Evolutionary conservation across 2,113 vertebrate genomes (phyloP).

Genomic region (Chrysochloris asiatica): DNA sequence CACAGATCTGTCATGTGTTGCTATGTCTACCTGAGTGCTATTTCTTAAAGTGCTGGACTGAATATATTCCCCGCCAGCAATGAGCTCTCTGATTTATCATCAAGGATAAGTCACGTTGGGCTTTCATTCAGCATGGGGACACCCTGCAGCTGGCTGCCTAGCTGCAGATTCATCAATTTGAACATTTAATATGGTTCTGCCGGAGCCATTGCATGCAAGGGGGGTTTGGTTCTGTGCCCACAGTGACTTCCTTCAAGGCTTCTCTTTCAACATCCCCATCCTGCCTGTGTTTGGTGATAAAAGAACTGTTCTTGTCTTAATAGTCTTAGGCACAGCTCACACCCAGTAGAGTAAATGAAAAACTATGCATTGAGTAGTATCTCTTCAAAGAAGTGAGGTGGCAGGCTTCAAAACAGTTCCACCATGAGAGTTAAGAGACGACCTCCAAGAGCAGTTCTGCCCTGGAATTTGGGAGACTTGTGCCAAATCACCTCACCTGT

Average conservation of each 20-base stretch:
- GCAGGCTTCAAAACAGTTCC: fast-evolving
- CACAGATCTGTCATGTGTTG: background rate
- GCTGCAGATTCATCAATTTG: background rate
- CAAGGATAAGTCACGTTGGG: background rate
- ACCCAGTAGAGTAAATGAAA: background rate
- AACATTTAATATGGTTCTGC: constrained; percentile 44
- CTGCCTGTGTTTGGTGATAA: background rate
- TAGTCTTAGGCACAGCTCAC: background rate
- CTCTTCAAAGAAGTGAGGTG: background rate
- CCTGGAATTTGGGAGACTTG: background rate
- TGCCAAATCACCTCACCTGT: background rate
- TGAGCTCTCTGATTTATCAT: background rate
- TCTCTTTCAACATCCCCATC: background rate
- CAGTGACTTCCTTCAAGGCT: constrained; percentile 22
- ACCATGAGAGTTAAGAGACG: fast-evolving
- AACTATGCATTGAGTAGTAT: background rate
- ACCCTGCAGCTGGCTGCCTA: constrained; percentile 31
- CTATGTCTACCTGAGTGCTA: background rate
- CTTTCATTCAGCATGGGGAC: background rate
- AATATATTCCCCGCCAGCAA: background rate
- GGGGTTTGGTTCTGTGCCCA: background rate
- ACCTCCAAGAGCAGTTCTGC: background rate
- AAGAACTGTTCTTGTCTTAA: background rate
- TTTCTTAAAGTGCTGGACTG: background rate
- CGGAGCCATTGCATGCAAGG: background rate